Conservation (phyloP, 2,113 vertebrate genomes). For the Rhinogobius similis region DNA sequence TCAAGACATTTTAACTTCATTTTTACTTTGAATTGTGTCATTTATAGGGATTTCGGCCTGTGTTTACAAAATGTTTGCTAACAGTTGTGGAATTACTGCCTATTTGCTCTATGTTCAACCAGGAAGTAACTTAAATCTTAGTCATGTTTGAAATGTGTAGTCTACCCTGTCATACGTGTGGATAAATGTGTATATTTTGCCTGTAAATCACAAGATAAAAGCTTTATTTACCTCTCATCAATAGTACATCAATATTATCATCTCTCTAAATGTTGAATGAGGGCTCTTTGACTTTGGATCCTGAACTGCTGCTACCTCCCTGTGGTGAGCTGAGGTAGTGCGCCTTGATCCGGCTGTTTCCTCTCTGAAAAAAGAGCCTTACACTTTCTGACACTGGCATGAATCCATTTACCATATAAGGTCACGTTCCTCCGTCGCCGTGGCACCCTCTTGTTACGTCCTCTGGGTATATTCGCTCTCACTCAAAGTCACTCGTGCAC, state of each 20-base stretch:
- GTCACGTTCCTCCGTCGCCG: neutral
- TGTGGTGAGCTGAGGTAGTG: constrained; percentile 49
- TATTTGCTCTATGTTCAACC: too few species aligned
- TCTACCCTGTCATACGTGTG: too few species aligned
- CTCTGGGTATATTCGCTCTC: constrained; percentile 20
- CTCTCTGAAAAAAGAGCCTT: constrained; percentile 57
- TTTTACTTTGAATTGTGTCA: too few species aligned
- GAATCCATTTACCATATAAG: constrained; percentile 32
- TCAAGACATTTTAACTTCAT: too few species aligned
- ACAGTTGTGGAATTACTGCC: too few species aligned
- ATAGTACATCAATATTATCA: neutral
- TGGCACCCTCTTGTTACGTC: constrained; percentile 36
- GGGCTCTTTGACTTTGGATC: constrained; percentile 13
- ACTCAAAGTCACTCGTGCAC: constrained; percentile 8
- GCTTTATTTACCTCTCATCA: neutral
- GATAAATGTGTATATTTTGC: too few species aligned
- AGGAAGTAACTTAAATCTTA: too few species aligned
- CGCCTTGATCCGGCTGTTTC: constrained; percentile 25
- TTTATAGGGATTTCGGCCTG: too few species aligned
- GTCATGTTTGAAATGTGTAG: too few species aligned
- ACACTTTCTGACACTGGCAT: constrained; percentile 36
- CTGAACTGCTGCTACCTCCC: constrained; percentile 65
- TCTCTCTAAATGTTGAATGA: neutral
- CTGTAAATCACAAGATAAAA: neutral
- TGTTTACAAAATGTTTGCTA: too few species aligned